Base-by-base conservation (phyloP, 2,888 invertebrate genomes). In the Plutella xylostella region DNA sequence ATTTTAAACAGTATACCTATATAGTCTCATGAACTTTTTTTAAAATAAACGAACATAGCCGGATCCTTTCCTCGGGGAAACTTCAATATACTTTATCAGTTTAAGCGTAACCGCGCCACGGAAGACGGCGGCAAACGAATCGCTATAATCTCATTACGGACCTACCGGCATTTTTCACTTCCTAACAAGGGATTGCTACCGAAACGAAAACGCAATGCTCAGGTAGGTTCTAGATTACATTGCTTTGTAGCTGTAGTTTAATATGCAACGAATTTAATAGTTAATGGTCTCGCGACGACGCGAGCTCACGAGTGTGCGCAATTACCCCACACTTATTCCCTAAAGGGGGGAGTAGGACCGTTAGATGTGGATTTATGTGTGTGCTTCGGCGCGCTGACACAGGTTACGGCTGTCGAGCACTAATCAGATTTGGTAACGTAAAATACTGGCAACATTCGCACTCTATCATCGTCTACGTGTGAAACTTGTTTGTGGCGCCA, bases 251-350 rank as follows among this genome's bases (percentile, higher is more conserved):
- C 63, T 63, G 68, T 78, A 76, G 72, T 79, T 74, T 79, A 79
- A 78, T 78, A 82, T 82, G 79, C 80, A 82, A 79, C 79, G 82
- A 82, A 77, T 80, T 82, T 80, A 82, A 82, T 80, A 82, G 77
- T 80, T 82, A 79, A 82, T 79, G 79, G 70, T 65, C 63, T 58
- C 51, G 68, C 70, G 76, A 74, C 74, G 72, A 65, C 63, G 65
- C 63, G 68, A 60, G 60, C 63, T 60, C 70, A 68, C 69, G 65
- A 71, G 66, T 71, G 73, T 61, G 72, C 66, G 68, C 76, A 80
- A 82, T 80, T 80, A 79, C 80, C 75, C 69, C 65, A 69, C 75
- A 77, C 76, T 74, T 72, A 70, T 72, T 72, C 78, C 72, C 77
- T 42, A 46, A 69, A 61, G 74, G 58, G 48, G 57, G 57, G 59